Percentiles rank a stretch among this genome's conserved stretches.
phyloP scores from a whole-genome alignment of 1,140 invertebrate genomes.

The Euura lappo region DNA sequence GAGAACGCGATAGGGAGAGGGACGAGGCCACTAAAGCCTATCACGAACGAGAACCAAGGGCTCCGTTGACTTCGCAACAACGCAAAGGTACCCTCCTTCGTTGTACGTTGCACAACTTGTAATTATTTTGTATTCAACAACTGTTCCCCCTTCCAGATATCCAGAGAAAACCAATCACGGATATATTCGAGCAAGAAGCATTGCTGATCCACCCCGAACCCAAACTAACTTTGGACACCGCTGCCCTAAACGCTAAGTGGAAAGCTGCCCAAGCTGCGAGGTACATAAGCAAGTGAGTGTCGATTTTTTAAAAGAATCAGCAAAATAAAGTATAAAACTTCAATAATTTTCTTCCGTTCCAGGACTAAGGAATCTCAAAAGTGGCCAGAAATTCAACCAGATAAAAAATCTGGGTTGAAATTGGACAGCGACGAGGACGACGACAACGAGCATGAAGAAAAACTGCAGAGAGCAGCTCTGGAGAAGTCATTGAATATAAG shows the following conservation, averaged over 20 bases:
- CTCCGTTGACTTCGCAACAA: constrained; percentile 47
- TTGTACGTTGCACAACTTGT: neutral
- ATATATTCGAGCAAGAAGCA: constrained; percentile 58
- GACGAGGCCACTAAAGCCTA: constrained; percentile 54
- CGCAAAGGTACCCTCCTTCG: constrained; percentile 48
- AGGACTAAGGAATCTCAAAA: constrained; percentile 52
- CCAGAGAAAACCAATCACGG: constrained; percentile 55
- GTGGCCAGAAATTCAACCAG: constrained; percentile 47
- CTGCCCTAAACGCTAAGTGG: constrained; percentile 56
- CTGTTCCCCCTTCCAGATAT: constrained; percentile 41
- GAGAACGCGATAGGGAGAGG: constrained; percentile 39
- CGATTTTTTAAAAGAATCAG: too few relatives aligned
- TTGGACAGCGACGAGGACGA: constrained; percentile 48
- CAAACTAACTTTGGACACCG: constrained; percentile 52
- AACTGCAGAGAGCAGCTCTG: constrained; percentile 47
- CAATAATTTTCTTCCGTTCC: neutral
- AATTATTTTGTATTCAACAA: neutral
- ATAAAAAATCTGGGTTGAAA: constrained; percentile 30
- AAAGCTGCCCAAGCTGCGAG: constrained; percentile 53
- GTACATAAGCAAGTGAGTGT: constrained; percentile 30
- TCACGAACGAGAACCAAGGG: constrained; percentile 53
- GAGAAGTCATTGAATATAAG: constrained; percentile 55
- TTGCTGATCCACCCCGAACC: constrained; percentile 54
- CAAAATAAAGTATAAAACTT: too few relatives aligned
- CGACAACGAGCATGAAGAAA: constrained; percentile 49